Base-by-base conservation (phyloP, 2,888 invertebrate species). In the Watsonalla binaria region DNA sequence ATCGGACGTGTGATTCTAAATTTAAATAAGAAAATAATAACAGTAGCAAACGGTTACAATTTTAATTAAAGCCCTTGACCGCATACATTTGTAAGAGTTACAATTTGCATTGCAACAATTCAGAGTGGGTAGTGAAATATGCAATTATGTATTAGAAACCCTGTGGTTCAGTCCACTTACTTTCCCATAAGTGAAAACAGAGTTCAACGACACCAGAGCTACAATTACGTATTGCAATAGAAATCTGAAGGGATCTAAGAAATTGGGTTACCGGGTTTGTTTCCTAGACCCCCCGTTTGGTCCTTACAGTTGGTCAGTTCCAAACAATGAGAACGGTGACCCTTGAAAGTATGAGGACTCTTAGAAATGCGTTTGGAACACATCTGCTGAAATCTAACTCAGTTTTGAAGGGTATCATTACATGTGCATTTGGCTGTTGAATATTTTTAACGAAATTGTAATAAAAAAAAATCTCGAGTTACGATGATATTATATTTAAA, bases 241-340 rank as follows among this genome's bases (percentile, higher is more conserved):
- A 73, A 75, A 67, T 62, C 63, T 54, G 65, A 68, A 82, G 84
- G 85, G 81, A 82, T 76, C 76, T 77, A 74, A 84, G 85, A 76
- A 86, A 83, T 84, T 84, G 80, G 86, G 86, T 86, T 83, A 88
- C 88, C 86, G 79, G 69, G 76, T 82, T 82, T 73, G 68, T 76
- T 77, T 75, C 74, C 71, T 70, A 70, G 80, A 77, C 80, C 84
- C 90, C 90, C 85, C 79, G 73, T 75, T 63, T 68, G 55, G 78
- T 70, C 69, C 60, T 62, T 76, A 86, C 85, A 86, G 80, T 84
- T 86, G 90, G 90, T 90, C 90, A 90, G 88, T 88, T 83, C 67
- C 74, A 87, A 81, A 90, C 89, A 90, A 90, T 78, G 66, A 60
- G 74, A 73, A 61, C 73, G 71, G 70, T 78, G 80, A 81, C 80